Percentiles rank a stretch among this genome's conserved stretches.
phyloP scores from a whole-genome alignment of 2,888 invertebrate species.

The Melipona bicolor region DNA sequence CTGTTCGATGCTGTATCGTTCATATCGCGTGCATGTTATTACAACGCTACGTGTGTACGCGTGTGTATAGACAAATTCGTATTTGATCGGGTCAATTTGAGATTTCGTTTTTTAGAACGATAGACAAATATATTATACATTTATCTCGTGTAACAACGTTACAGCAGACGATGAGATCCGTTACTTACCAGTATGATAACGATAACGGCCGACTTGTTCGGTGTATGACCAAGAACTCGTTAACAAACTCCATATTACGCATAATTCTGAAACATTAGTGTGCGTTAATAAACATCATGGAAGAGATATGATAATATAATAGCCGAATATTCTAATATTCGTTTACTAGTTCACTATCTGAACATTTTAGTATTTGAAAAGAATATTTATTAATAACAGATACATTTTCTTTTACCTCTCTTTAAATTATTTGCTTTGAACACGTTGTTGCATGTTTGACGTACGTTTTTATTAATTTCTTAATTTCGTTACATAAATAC shows the following conservation, averaged over 20 bases:
- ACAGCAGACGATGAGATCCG: background rate
- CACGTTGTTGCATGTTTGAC: no score
- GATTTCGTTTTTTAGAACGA: background rate
- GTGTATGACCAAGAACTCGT: conserved; percentile 72
- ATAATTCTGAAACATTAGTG: conserved; percentile 75
- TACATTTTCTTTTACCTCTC: no score
- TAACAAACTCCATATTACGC: conserved; percentile 74
- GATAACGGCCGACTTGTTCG: conserved; percentile 75
- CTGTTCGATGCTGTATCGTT: conserved; percentile 50
- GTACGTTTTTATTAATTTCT: no score
- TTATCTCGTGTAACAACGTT: background rate
- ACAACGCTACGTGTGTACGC: background rate
- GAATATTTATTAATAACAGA: no score
- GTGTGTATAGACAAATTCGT: background rate
- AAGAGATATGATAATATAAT: background rate
- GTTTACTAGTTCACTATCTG: no score
- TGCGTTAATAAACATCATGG: background rate
- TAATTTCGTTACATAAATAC: no score
- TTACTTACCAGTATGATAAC: conserved; percentile 75
- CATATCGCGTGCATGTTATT: conserved; percentile 5
- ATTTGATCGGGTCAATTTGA: background rate
- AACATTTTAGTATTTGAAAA: no score
- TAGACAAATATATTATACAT: background rate
- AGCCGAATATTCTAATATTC: no score
- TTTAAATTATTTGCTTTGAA: no score